Evolutionary conservation across 2,888 invertebrate genomes (phyloP), one percentile per base, ranked within the genome.

Genomic region (Adelphocoris suturalis): DNA sequence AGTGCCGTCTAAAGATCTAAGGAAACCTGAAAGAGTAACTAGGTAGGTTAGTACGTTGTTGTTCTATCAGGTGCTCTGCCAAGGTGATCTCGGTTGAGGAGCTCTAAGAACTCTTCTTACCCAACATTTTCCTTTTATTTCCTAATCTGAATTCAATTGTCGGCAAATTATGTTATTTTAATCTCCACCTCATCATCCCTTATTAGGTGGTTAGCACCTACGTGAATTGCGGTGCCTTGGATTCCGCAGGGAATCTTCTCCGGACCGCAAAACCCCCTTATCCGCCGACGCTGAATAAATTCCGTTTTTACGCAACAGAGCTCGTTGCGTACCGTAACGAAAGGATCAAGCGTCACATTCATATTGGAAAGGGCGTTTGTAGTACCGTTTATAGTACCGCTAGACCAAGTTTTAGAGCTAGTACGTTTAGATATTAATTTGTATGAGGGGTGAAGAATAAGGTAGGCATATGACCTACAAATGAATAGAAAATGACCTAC

Each of bases 131-230:
- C 68, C 68, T 68, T 68, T 68, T 27, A 27, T 68, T 68, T 68
- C 68, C 68, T 68, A 23, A 68, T 23, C 68, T 68, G 68, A 68
- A 68, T 68, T 68, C 68, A 68, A 68, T 68, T 68, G 68, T 68
- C 68, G 68, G 68, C 68, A 13, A 68, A 68, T 68, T 68, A 68
- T 68, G 23, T 68, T 68, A 68, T 68, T 68, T 68, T 68, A 68
- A 68, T 68, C 27, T 68, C 68, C 23, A 68, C 68, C 68, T 68
- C 68, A 68, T 27, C 68, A 68, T 68, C 23, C 68, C 68, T 68
- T 68, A 68, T 68, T 68, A 23, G 23, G 68, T 23, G 68, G 68
- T 68, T 68, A 68, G 68, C 68, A 23, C 68, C 23, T 68, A 68
- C 68, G 68, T 68, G 68, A 68, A 23, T 68, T 68, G 68, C 68